Conservation (phyloP, 2,888 invertebrate genomes). For the Parelbella ahira region DNA sequence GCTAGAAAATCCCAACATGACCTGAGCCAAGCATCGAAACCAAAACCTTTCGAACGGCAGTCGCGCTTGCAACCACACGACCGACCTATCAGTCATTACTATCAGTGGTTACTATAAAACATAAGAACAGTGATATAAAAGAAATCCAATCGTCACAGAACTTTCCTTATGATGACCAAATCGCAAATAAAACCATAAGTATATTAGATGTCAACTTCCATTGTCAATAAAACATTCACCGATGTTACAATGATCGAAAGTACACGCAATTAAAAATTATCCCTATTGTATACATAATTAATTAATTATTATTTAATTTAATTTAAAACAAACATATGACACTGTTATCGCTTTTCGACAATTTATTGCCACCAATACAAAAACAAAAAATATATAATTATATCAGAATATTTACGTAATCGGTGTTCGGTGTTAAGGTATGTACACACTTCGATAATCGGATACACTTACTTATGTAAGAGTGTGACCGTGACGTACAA, state of each 20-base stretch:
- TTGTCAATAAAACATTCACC: slow-evolving; percentile 4
- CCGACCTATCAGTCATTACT: too few relatives aligned
- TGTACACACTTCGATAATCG: slow-evolving; percentile 17
- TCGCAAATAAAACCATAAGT: slow-evolving; percentile 8
- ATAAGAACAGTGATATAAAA: too few relatives aligned
- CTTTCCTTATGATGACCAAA: slow-evolving; percentile 19
- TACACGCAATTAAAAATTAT: slow-evolving; percentile 23
- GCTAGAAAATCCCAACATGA: too few relatives aligned
- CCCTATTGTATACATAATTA: slow-evolving; percentile 18
- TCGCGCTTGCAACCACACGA: too few relatives aligned
- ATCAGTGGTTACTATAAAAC: too few relatives aligned
- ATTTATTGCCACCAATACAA: slow-evolving; percentile 50
- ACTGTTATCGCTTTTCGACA: slow-evolving; percentile 58
- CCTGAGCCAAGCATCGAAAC: too few relatives aligned
- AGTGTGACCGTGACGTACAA: slow-evolving; percentile 20
- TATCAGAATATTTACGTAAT: slow-evolving; percentile 25
- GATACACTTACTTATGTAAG: slow-evolving; percentile 13
- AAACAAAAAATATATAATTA: too few relatives aligned
- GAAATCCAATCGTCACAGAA: too few relatives aligned
- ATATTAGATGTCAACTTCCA: slow-evolving; percentile 8
- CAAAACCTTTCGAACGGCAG: too few relatives aligned
- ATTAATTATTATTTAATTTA: slow-evolving; percentile 30
- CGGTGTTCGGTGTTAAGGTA: slow-evolving; percentile 12
- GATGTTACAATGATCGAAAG: slow-evolving; percentile 19
- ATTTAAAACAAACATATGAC: slow-evolving; percentile 59